A percentile compares a stretch with the other conserved stretches of the same genome.
Conservation (phyloP, 2,797 vertebrate species). For the Taenioides sp. region DNA sequence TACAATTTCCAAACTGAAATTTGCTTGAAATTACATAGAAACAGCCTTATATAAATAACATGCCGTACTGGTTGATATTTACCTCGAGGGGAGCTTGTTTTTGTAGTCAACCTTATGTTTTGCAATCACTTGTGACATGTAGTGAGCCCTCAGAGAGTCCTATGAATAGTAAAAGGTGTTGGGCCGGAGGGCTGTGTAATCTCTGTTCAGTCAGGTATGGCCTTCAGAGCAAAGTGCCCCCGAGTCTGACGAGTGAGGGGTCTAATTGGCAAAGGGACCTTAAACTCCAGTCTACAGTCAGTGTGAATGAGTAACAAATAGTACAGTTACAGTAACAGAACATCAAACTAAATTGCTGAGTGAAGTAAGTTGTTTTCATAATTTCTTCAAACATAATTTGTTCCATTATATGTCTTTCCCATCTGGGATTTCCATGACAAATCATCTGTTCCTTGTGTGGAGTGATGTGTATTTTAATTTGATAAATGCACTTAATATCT, state of each 20-base stretch:
- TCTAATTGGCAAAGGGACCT: conserved; percentile 65
- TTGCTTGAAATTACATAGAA: neutral
- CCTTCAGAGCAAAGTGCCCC: conserved; percentile 45
- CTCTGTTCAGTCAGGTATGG: conserved; percentile 67
- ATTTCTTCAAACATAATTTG: no score
- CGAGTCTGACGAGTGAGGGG: conserved; percentile 49
- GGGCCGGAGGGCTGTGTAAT: conserved; percentile 54
- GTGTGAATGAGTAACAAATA: conserved; percentile 29
- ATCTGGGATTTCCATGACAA: no score
- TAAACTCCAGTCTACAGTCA: conserved; percentile 37
- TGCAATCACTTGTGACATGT: conserved; percentile 48
- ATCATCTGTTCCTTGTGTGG: no score
- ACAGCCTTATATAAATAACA: neutral
- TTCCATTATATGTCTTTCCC: no score
- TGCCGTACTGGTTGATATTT: conserved; percentile 11
- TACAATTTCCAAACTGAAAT: neutral
- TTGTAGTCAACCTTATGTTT: conserved; percentile 33
- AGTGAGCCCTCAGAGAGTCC: conserved; percentile 22
- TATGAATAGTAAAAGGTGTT: conserved; percentile 57
- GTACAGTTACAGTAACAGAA: neutral
- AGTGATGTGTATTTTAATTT: no score
- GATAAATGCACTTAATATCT: no score
- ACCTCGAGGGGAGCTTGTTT: conserved; percentile 23
- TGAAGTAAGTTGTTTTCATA: no score
- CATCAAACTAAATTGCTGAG: no score